These are phyloP conservation scores for Pterocles burchelli DNA, from an alignment of 2,113 vertebrate species.

Conservation along the genomic window DNA sequence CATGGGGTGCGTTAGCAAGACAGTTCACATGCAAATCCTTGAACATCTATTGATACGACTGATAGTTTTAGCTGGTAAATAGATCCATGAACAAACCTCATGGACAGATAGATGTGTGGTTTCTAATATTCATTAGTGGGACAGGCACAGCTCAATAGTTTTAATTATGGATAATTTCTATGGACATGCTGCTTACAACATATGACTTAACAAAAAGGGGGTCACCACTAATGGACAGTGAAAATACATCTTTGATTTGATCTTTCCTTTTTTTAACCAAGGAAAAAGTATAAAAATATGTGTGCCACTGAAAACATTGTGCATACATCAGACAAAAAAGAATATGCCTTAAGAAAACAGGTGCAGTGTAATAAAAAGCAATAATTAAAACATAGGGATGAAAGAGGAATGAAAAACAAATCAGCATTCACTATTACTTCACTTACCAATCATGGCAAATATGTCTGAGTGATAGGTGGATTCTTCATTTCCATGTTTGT, in stretches of 20 bases:
- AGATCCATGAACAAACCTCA: background rate
- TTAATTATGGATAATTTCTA: background rate
- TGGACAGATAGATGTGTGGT: background rate
- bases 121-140: background rate
- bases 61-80: background rate
- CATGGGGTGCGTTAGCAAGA: background rate
- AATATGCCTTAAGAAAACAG: background rate
- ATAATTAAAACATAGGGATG: background rate
- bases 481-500: constrained; percentile 84
- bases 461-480: constrained; percentile 92
- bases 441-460: constrained; percentile 96
- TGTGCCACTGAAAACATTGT: background rate
- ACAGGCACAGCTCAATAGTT: background rate
- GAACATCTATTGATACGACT: background rate
- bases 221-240: background rate
- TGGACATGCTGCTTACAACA: background rate
- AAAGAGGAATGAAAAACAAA: background rate
- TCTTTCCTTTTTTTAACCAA: background rate
- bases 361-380: background rate
- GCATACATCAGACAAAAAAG: background rate
- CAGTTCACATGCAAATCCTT: background rate
- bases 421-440: background rate
- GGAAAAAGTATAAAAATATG: background rate
- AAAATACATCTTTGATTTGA: background rate
- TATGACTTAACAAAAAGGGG: background rate